phyloP scores from a whole-genome alignment of 2,113 vertebrate genomes.

The Hypocryptadius cinnamomeus region DNA sequence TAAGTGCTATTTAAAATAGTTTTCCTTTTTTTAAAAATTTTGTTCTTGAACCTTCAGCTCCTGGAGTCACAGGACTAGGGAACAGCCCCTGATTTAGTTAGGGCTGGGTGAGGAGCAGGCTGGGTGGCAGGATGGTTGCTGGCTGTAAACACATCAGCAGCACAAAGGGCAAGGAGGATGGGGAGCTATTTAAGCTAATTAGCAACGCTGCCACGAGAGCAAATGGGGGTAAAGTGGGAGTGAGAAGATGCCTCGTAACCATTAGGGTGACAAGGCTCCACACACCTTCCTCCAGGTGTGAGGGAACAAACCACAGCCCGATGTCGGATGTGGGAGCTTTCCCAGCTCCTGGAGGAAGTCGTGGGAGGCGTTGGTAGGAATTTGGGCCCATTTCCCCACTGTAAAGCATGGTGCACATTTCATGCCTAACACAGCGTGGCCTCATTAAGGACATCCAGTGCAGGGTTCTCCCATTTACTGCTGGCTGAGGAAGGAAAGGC shows the following conservation, averaged over 20 bases:
- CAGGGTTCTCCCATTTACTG: neutral
- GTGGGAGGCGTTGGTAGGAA: neutral
- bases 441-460: neutral
- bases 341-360: neutral
- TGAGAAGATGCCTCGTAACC: neutral
- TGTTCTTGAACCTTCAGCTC: neutral
- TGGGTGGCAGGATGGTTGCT: neutral
- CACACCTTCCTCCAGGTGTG: neutral
- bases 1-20: neutral
- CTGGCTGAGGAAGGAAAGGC: neutral
- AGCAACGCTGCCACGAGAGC: neutral
- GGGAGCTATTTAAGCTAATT: slow-evolving; percentile 1
- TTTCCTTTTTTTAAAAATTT: neutral
- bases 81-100: neutral
- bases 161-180: slow-evolving; percentile 12
- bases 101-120: neutral
- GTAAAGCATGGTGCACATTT: neutral
- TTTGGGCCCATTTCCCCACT: neutral
- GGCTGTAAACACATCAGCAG: slow-evolving; percentile 36
- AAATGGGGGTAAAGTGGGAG: slow-evolving; percentile 11
- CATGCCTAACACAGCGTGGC: neutral
- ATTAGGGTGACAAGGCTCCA: neutral
- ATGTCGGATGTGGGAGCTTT: neutral
- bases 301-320: neutral
- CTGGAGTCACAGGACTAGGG: neutral